Conservation (phyloP, 2,888 invertebrate species). For the Diloba caeruleocephala region DNA sequence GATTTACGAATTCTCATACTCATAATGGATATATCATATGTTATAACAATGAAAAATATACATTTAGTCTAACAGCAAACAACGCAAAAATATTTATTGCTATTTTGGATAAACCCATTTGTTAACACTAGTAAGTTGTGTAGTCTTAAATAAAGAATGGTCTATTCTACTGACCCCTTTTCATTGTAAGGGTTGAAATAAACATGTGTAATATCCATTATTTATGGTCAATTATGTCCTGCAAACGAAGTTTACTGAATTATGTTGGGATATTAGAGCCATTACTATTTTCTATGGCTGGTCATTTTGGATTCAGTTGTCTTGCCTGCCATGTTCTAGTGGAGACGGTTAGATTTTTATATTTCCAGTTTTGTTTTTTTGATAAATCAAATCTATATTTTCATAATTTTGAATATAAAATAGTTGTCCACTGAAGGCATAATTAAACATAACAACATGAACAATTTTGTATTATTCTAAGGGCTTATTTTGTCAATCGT, state of each 20-base stretch:
- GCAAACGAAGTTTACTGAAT: constrained; percentile 72
- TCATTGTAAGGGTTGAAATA: constrained; percentile 69
- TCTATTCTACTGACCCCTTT: constrained; percentile 59
- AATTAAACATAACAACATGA: too few species aligned
- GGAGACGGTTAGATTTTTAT: constrained; percentile 53
- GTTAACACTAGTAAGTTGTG: constrained; percentile 53
- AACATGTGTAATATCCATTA: constrained; percentile 84
- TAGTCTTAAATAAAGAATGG: constrained; percentile 40
- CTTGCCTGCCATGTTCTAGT: constrained; percentile 51
- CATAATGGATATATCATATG: constrained; percentile 34
- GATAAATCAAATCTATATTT: neutral
- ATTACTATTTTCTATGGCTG: constrained; percentile 67
- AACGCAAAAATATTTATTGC: constrained; percentile 52
- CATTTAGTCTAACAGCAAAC: constrained; percentile 32
- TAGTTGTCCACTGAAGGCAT: too few species aligned
- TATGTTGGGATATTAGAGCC: constrained; percentile 72
- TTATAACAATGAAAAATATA: constrained; percentile 38
- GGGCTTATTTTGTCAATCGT: too few species aligned
- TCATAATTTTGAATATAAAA: too few species aligned
- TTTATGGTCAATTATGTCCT: constrained; percentile 88
- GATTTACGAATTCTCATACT: constrained; percentile 25
- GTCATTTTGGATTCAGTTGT: constrained; percentile 74
- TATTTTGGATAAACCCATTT: constrained; percentile 54
- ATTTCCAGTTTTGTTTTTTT: too few species aligned
- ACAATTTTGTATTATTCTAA: too few species aligned